These are phyloP conservation scores for Coreius guichenoti DNA, from an alignment of 2,797 vertebrate genomes.

Conservation along the genomic window DNA sequence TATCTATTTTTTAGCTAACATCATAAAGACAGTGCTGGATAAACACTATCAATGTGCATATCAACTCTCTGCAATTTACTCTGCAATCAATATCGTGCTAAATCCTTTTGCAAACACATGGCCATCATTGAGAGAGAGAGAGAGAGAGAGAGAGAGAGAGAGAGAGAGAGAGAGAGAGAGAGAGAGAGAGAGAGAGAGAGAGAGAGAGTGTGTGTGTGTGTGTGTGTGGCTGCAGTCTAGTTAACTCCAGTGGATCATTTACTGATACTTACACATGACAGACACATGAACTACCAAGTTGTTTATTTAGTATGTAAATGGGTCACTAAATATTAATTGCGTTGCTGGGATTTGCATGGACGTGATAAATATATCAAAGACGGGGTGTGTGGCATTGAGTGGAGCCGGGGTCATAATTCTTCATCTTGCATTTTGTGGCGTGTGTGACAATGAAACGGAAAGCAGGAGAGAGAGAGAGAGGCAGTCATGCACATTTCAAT, in stretches of 20 bases:
- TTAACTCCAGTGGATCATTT: background rate
- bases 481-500: slow-evolving; percentile 27
- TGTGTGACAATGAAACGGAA: slow-evolving; percentile 4
- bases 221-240: background rate
- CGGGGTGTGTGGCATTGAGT: background rate
- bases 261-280: slow-evolving; percentile 27
- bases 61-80: background rate
- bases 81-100: background rate
- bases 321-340: slow-evolving; percentile 52
- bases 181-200: too few species aligned
- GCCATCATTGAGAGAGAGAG: background rate
- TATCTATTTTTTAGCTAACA: background rate
- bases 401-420: slow-evolving; percentile 40
- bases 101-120: background rate
- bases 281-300: slow-evolving; percentile 6
- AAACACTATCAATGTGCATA: slow-evolving; percentile 3
- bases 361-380: slow-evolving; percentile 48
- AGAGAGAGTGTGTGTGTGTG: background rate
- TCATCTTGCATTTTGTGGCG: slow-evolving; percentile 23
- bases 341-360: slow-evolving; percentile 34
- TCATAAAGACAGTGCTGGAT: background rate
- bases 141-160: too few species aligned
- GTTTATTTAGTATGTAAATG: slow-evolving; percentile 54
- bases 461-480: slow-evolving; percentile 26
- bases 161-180: too few species aligned